phyloP scores from a whole-genome alignment of 2,888 invertebrate species.

The Lumbricus terrestris region DNA sequence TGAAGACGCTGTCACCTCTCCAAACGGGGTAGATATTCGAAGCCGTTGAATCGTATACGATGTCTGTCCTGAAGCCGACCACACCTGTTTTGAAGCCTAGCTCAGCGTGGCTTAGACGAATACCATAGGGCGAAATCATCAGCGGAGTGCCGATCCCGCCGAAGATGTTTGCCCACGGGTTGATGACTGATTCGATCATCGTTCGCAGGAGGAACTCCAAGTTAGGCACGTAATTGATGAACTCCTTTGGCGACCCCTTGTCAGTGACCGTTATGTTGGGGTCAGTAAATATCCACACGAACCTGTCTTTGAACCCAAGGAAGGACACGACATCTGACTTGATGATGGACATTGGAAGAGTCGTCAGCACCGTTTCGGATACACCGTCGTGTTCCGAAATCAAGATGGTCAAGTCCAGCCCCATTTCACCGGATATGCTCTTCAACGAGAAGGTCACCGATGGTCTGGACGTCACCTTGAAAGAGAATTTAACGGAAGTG shows the following conservation, averaged over 20 bases:
- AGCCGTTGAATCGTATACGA: not conserved
- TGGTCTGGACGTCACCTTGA: not conserved
- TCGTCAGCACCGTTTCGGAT: not conserved
- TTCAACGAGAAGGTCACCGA: not conserved
- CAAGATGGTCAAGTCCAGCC: not conserved
- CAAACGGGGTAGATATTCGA: too few species aligned
- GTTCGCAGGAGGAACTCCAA: not conserved
- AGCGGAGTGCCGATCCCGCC: not conserved
- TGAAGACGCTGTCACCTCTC: too few species aligned
- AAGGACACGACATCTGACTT: not conserved
- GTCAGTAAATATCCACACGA: not conserved
- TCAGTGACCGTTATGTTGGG: not conserved
- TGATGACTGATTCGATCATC: not conserved
- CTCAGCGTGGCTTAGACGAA: not conserved
- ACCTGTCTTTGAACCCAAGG: not conserved
- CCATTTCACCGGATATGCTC: rapidly evolving
- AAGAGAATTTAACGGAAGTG: not conserved
- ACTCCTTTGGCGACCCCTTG: not conserved
- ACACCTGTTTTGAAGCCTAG: not conserved
- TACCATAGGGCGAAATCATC: not conserved
- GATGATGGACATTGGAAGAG: not conserved
- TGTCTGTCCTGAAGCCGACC: not conserved
- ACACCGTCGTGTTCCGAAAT: not conserved
- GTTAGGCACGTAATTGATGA: not conserved
- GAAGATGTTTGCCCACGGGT: not conserved